These are phyloP conservation scores for Rhinogobio ventralis DNA, from an alignment of 2,797 vertebrate species.

Conservation along the genomic window DNA sequence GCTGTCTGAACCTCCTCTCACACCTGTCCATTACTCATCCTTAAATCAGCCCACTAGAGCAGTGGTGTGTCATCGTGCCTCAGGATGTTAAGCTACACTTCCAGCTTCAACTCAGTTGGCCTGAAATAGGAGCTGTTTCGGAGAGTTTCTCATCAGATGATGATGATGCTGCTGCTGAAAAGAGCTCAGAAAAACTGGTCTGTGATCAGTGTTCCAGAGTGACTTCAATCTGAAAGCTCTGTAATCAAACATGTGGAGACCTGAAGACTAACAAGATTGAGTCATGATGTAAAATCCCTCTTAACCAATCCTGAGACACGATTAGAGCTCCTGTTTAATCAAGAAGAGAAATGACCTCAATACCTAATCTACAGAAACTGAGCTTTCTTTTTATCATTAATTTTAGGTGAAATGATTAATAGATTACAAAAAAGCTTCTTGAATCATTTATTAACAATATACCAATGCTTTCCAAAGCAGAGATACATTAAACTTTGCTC, in stretches of 20 bases:
- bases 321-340: neutral
- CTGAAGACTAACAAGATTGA: conserved; percentile 11
- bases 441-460: neutral
- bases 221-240: conserved; percentile 15
- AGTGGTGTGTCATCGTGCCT: conserved; percentile 10
- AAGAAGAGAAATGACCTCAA: neutral
- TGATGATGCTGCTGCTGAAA: neutral
- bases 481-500: neutral
- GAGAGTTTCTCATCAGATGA: conserved; percentile 2
- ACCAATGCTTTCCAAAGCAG: neutral
- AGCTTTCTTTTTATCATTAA: neutral
- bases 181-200: neutral
- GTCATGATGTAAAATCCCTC: conserved; percentile 9
- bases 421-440: neutral
- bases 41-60: neutral
- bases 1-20: conserved; percentile 26
- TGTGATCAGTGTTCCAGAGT: conserved; percentile 10
- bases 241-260: neutral
- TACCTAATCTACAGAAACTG: neutral
- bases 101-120: neutral
- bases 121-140: conserved; percentile 40
- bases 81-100: neutral
- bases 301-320: neutral
- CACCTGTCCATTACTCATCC: conserved; percentile 31
- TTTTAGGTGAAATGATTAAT: neutral